These are phyloP conservation scores for Heterodera filipjevi DNA, from an alignment of 2,888 invertebrate genomes.

Conservation along the genomic window DNA sequence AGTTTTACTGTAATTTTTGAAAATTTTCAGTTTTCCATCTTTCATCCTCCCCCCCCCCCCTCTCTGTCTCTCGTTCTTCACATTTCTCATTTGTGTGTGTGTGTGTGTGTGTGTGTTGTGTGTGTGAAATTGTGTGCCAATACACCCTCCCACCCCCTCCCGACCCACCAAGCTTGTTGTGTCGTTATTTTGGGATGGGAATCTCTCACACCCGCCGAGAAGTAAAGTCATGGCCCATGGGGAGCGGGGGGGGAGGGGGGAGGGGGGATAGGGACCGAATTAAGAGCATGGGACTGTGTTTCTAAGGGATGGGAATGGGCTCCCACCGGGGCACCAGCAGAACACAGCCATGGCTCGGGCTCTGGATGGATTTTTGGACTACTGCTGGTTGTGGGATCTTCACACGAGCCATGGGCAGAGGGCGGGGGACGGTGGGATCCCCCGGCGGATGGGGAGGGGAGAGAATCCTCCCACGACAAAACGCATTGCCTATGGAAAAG, in stretches of 20 bases:
- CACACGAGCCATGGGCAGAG: conserved; percentile 3
- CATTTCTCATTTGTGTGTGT: too few species aligned
- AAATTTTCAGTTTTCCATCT: too few species aligned
- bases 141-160: neutral
- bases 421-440: neutral
- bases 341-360: neutral
- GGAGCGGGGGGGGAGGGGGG: neutral
- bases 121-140: neutral
- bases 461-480: neutral
- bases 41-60: too few species aligned
- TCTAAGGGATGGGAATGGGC: conserved; percentile 10
- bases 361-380: neutral
- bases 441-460: neutral
- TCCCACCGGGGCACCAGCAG: neutral
- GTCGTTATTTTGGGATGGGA: conserved; percentile 11
- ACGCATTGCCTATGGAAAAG: neutral
- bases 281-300: conserved; percentile 8
- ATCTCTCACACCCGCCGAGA: conserved; percentile 2
- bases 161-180: neutral
- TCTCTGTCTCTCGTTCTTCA: too few species aligned
- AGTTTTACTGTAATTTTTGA: too few species aligned
- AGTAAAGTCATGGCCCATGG: neutral
- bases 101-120: too few species aligned
- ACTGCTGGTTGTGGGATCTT: conserved; percentile 1
- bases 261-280: neutral